Evolutionary conservation across 2,113 vertebrate species (phyloP).

Genomic region (Amphiprion percula): DNA sequence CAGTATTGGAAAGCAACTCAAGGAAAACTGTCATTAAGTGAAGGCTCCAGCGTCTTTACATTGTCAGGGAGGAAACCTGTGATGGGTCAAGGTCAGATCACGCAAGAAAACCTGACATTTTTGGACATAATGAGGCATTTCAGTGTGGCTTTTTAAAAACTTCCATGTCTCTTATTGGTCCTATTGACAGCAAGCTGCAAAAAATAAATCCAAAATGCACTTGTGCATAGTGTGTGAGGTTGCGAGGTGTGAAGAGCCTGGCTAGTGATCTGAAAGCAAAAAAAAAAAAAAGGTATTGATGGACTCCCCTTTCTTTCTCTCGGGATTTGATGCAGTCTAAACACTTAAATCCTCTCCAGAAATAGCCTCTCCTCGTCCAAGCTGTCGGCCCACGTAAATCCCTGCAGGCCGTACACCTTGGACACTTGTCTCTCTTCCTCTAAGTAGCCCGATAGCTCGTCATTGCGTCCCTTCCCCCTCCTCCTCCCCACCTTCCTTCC

Average conservation of each 20-base stretch:
- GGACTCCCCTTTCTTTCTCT: slow-evolving; percentile 69
- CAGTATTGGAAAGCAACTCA: not conserved
- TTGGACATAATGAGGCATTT: too few species aligned
- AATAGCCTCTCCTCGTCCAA: slow-evolving; percentile 80
- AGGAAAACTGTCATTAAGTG: not conserved
- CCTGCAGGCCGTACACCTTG: slow-evolving; percentile 74
- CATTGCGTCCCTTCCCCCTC: slow-evolving; percentile 8
- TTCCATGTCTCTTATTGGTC: not conserved
- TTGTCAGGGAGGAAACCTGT: not conserved
- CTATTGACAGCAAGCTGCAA: not conserved
- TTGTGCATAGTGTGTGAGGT: not conserved
- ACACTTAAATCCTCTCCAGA: slow-evolving; percentile 85
- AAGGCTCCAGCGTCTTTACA: not conserved
- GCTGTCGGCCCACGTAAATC: slow-evolving; percentile 84
- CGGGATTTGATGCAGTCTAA: slow-evolving; percentile 82
- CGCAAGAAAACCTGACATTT: not conserved
- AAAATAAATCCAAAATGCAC: not conserved
- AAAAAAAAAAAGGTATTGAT: slow-evolving; percentile 30
- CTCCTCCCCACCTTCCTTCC: not conserved
- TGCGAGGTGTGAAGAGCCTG: slow-evolving; percentile 5
- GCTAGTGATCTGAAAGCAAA: slow-evolving; percentile 18
- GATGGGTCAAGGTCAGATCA: not conserved
- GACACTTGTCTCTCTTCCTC: slow-evolving; percentile 30
- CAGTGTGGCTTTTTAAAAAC: not conserved
- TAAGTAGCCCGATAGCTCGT: slow-evolving; percentile 56